Base-by-base conservation (phyloP, 2,113 vertebrate species). In the Ammodytes dubius region DNA sequence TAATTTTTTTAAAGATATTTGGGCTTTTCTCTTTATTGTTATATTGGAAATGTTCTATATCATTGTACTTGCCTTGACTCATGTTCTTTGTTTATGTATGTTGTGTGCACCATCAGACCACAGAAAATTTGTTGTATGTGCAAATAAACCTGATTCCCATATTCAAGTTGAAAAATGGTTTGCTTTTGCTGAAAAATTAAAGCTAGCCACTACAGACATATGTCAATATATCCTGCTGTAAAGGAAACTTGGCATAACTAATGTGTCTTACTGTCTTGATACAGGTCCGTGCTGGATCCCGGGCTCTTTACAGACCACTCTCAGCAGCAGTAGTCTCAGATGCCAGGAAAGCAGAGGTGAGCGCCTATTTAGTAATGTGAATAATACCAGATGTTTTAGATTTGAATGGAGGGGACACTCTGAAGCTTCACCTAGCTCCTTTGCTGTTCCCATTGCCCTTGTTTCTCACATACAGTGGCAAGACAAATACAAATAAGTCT, bases 281-380 rank as follows among this genome's bases (percentile, higher is more conserved):
- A 27, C 91, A 99, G 98, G 95, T 99, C 95, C 97, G 98, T 94
- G 95, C 93, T 94, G 97, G 97, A 93, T 97, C 97, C 83, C 96
- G 96, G 94, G 83, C 92, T 81, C 94, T 96, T 63, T 98, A 93
- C 95, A 98, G 98, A 96, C 98, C 98, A 74, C 94, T 99, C 89
- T 97, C 98, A 67, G 96, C 96, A 65, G 96, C 97, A 83, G 93
- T 97, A 85, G 93, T 97, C 89, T 97, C 96, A 90, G 97, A 98
- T 87, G 91, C 93, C 83, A 95, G 95, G 94, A 96, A 95, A 95
- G 95, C 94, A 96, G 96, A 98, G 96, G 98, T 99, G 95, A 92
- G 93, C 82, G 5, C 13, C 27, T 15, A 0, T 52, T n/a, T 19
- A 27, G 15, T 17, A 27, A 3, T 46, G 39, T 1, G 2, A 43